Base-by-base conservation (phyloP, 2,797 vertebrate species). In the Melanotaenia maccullochi region DNA sequence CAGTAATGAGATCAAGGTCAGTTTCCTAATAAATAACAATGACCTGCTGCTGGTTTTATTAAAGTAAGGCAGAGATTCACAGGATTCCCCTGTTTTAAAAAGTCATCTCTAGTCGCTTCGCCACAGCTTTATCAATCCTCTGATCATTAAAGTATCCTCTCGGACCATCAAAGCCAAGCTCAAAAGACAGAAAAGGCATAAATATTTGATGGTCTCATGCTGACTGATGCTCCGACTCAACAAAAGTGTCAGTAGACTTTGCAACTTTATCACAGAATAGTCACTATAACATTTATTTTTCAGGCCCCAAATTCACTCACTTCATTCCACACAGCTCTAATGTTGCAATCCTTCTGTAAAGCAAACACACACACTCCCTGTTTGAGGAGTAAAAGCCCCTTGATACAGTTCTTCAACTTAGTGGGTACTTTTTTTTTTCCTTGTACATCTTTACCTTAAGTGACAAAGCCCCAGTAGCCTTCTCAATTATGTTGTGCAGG, bases 401-500 rank as follows among this genome's bases (percentile, higher is more conserved):
- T 61, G 65, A 68, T 65, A 73, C 75, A 85, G 71, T 72, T 79
- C 63, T 71, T 64, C 75, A 82, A 73, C 82, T 87, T 71, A 86
- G 81, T 82, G 61, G 0, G 76, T 0, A 42, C 60, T 71, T 79
- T 68, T 65, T 74, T 71, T 71, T 81, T 61, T 60, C 1, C 62
- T 83, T 86, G 88, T 73, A 89, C 83, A 87, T 90, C 89, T 86
- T 89, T 90, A 93, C 90, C 90, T 90, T 92, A 90, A 89, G 89
- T 89, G 88, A 90, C 87, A 92, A 92, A 90, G 81, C 87, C 91
- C 82, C 88, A 76, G 78, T 74, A 85, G 86, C 87, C 85, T 87
- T 89, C 86, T 90, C 90, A 91, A 93, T 95, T 93, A 94, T 91
- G 85, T 91, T 91, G 80, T 87, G 71, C 83, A 90, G 80, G 83